These are phyloP conservation scores for Drosophila lacertosa DNA, from an alignment of 1,140 invertebrate species.

Conservation along the genomic window DNA sequence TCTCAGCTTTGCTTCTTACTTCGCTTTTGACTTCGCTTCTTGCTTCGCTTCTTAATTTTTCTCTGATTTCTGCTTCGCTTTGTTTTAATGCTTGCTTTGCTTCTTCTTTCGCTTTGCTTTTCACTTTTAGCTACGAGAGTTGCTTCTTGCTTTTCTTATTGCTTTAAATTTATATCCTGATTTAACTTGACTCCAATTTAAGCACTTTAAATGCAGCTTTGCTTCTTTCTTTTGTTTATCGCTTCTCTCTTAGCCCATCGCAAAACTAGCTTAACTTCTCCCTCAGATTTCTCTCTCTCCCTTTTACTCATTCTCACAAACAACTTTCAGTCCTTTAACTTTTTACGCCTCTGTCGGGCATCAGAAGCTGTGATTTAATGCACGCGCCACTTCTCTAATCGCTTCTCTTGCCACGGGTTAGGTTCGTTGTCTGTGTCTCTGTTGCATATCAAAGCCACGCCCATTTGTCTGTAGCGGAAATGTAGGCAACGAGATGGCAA, in stretches of 20 bases:
- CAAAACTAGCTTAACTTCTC: no score
- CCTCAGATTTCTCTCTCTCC: neutral
- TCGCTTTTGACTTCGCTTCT: neutral
- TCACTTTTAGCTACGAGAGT: no score
- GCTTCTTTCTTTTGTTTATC: no score
- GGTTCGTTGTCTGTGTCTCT: constrained; percentile 14
- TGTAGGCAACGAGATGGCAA: constrained; percentile 51
- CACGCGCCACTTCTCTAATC: constrained; percentile 15
- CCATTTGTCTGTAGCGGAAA: constrained; percentile 67
- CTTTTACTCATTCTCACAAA: neutral
- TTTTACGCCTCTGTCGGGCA: neutral
- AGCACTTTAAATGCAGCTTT: no score
- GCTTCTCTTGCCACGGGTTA: constrained; percentile 4
- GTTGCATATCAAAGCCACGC: constrained; percentile 34
- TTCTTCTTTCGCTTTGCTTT: neutral
- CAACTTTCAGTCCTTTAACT: neutral
- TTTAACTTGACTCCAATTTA: no score
- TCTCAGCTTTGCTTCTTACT: no score
- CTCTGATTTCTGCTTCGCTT: neutral
- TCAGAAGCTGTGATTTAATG: neutral
- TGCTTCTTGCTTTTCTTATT: no score
- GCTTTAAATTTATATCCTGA: no score
- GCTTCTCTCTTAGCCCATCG: no score
- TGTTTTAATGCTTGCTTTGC: no score
- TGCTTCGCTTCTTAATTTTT: neutral